A percentile compares a stretch with the other conserved stretches of the same genome.
These are phyloP conservation scores for Nothoprocta pentlandii DNA, from an alignment of 2,113 vertebrate genomes.

Conservation along the genomic window DNA sequence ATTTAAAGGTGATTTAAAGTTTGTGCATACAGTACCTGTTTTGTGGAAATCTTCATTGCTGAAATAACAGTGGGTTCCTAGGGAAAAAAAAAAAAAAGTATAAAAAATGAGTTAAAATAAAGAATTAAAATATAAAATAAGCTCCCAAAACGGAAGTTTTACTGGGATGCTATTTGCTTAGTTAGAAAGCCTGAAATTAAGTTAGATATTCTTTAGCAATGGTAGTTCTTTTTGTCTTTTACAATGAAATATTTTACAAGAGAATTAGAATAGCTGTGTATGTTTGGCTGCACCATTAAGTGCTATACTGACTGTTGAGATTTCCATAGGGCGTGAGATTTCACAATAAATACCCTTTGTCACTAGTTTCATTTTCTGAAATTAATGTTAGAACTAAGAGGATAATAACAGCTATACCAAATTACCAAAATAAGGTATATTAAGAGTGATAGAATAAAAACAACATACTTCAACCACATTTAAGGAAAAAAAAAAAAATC, in stretches of 20 bases:
- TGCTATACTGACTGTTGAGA: background rate
- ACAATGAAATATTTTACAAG: background rate
- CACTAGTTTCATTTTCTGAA: background rate
- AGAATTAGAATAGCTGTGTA: background rate
- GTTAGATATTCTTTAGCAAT: background rate
- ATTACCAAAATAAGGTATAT: background rate
- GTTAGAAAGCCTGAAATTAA: background rate
- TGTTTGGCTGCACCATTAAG: background rate
- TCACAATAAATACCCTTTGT: background rate
- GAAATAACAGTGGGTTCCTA: constrained; percentile 92
- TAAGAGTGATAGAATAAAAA: background rate
- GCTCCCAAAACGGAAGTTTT: background rate
- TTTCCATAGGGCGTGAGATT: background rate
- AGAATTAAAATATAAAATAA: constrained; percentile 1
- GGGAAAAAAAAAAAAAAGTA: constrained; percentile 16
- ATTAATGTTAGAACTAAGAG: background rate
- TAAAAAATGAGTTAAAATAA: background rate
- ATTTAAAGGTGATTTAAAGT: constrained; percentile 55
- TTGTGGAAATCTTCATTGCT: constrained; percentile 96
- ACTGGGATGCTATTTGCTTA: background rate
- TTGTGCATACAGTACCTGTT: constrained; percentile 86
- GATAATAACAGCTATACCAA: background rate
- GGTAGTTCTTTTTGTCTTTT: background rate
- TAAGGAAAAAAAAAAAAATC: background rate
- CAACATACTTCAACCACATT: background rate